A percentile compares a stretch with the other conserved stretches of the same genome.
Evolutionary conservation across 1,140 invertebrate genomes (phyloP).

Genomic region (Calosoma granatense): DNA sequence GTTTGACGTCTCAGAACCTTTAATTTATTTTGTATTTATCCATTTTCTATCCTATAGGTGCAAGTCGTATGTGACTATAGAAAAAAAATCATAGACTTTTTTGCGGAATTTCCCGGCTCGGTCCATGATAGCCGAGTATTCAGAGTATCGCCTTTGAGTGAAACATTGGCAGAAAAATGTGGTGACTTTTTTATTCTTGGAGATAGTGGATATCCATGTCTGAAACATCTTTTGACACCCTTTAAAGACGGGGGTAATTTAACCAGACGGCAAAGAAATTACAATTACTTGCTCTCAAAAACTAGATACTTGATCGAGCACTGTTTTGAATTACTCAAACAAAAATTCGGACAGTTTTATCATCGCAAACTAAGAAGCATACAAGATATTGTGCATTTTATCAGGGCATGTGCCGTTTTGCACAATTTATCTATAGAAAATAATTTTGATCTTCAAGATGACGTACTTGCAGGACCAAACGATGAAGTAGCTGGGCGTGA

Average conservation of each 20-base stretch:
- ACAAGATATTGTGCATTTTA: slow-evolving; percentile 14
- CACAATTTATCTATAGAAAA: slow-evolving; percentile 11
- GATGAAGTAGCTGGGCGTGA: too few species aligned
- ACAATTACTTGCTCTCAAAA: slow-evolving; percentile 13
- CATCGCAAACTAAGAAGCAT: slow-evolving; percentile 15
- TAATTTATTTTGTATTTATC: too few species aligned
- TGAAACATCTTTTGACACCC: slow-evolving; percentile 19
- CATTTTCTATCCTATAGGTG: too few species aligned
- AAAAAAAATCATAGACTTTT: slow-evolving; percentile 10
- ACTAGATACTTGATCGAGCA: too few species aligned
- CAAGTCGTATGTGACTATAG: slow-evolving; percentile 12
- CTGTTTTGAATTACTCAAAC: too few species aligned
- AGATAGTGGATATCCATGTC: slow-evolving; percentile 20
- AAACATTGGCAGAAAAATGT: slow-evolving; percentile 15
- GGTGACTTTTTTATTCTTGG: slow-evolving; percentile 19
- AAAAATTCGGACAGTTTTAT: slow-evolving; percentile 18
- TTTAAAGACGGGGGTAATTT: slow-evolving; percentile 22
- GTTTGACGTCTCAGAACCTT: too few species aligned
- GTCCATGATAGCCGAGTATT: slow-evolving; percentile 23
- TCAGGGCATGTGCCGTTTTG: slow-evolving; percentile 19
- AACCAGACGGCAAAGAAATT: slow-evolving; percentile 6
- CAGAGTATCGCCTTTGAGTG: slow-evolving; percentile 16
- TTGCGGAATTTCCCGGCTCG: slow-evolving; percentile 19
- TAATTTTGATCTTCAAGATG: not conserved
- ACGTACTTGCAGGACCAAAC: not conserved